Conservation (phyloP, 2,888 invertebrate species). For the Plebejus melissa region DNA sequence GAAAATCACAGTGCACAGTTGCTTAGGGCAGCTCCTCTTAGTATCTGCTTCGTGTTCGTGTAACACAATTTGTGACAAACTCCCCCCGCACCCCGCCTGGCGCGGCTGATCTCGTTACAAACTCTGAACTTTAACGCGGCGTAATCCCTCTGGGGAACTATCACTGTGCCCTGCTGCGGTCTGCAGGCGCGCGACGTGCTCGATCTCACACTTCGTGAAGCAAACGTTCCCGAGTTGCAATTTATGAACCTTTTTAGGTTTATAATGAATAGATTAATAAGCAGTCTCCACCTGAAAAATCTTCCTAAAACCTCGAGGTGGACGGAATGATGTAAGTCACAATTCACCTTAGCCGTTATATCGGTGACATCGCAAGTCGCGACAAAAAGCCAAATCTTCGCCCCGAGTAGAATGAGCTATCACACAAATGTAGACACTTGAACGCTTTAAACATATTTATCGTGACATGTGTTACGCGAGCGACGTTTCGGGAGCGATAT, state of each 20-base stretch:
- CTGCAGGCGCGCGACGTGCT: not conserved
- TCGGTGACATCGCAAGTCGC: no score
- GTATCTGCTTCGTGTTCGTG: not conserved
- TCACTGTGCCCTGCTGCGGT: not conserved
- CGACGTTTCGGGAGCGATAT: not conserved
- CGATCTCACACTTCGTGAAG: not conserved
- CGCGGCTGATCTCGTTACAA: conserved; percentile 10
- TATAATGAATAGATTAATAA: no score
- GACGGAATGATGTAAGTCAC: no score
- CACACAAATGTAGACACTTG: not conserved
- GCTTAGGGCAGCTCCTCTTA: no score
- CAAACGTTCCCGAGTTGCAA: not conserved
- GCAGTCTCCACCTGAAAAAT: no score
- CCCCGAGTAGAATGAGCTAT: not conserved
- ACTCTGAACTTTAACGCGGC: conserved; percentile 11
- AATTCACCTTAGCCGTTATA: no score
- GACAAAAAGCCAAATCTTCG: not conserved
- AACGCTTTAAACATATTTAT: not conserved
- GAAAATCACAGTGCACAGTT: no score
- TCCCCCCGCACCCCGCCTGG: not conserved
- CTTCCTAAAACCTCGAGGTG: no score
- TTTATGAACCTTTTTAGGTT: no score
- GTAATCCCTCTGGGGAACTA: not conserved
- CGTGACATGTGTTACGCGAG: not conserved
- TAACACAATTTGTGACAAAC: conserved; percentile 6